Percentiles rank a stretch among this genome's conserved stretches.
These are phyloP conservation scores for Cactoblastis cactorum DNA, from an alignment of 2,888 invertebrate species.

Conservation along the genomic window DNA sequence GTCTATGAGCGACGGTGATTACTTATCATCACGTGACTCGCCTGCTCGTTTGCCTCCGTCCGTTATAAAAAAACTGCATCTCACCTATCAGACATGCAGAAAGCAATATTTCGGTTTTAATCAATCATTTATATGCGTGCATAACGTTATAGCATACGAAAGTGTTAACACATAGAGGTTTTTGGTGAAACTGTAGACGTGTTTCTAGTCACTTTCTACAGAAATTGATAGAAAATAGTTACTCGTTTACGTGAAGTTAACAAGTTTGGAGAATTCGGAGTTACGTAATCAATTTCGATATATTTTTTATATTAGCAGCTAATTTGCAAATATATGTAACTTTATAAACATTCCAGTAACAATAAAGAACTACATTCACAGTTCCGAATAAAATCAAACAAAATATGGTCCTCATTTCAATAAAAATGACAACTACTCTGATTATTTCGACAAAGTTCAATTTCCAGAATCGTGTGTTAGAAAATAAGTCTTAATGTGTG, in stretches of 20 bases:
- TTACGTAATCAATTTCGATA: constrained; percentile 7
- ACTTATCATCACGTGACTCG: too few relatives aligned
- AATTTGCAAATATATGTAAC: too few relatives aligned
- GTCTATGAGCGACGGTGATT: too few relatives aligned
- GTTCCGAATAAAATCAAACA: too few relatives aligned
- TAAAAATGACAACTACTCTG: too few relatives aligned
- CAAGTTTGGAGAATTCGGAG: constrained; percentile 1
- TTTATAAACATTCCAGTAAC: too few relatives aligned
- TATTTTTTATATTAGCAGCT: background rate
- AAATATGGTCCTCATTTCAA: too few relatives aligned
- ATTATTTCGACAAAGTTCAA: too few relatives aligned
- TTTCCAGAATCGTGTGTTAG: too few relatives aligned
- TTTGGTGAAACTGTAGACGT: constrained; percentile 6
- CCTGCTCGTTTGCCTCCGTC: too few relatives aligned
- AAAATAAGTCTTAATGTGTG: too few relatives aligned
- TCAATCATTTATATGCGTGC: constrained; percentile 36
- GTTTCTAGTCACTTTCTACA: constrained; percentile 10
- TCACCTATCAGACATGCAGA: background rate
- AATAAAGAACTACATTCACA: too few relatives aligned
- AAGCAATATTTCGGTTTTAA: constrained; percentile 7
- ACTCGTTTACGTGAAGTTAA: constrained; percentile 6
- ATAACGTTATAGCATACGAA: constrained; percentile 33
- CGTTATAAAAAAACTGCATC: background rate
- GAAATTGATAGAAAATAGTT: constrained; percentile 11
- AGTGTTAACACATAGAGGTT: constrained; percentile 13